These are phyloP conservation scores for Centruroides vittatus DNA, from an alignment of 1,140 invertebrate species.

Conservation along the genomic window DNA sequence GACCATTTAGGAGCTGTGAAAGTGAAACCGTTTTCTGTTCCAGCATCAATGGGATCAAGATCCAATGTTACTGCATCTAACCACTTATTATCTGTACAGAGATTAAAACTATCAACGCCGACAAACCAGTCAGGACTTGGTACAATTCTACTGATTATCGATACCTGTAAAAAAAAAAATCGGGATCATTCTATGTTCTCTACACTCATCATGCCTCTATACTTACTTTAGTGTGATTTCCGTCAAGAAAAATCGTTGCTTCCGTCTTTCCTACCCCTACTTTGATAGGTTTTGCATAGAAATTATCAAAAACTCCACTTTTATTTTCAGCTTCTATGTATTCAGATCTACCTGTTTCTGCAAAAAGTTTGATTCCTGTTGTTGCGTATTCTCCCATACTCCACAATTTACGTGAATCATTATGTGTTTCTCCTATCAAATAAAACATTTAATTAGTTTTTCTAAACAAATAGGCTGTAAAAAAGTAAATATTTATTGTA, in stretches of 20 bases:
- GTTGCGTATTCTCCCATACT: conserved; percentile 56
- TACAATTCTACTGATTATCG: conserved; percentile 67
- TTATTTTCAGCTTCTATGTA: conserved; percentile 3
- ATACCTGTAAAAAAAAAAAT: conserved; percentile 42
- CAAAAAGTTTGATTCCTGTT: conserved; percentile 57
- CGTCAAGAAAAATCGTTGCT: too few relatives aligned
- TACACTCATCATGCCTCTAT: too few relatives aligned
- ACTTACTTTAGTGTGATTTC: too few relatives aligned
- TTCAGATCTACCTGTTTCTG: conserved; percentile 60
- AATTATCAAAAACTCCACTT: too few relatives aligned
- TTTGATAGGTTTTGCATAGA: too few relatives aligned
- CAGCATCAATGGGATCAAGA: conserved; percentile 88
- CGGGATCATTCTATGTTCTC: too few relatives aligned
- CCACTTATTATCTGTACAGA: conserved; percentile 92
- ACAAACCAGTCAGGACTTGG: conserved; percentile 98
- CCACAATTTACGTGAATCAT: conserved; percentile 61
- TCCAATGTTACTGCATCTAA: conserved; percentile 80
- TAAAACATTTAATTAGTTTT: neutral
- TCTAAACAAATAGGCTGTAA: neutral
- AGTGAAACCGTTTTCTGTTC: conserved; percentile 91
- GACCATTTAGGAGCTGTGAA: conserved; percentile 91
- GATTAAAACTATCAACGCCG: conserved; percentile 79
- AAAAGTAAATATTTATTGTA: neutral
- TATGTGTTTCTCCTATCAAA: conserved; percentile 66
- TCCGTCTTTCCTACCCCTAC: too few relatives aligned